A percentile compares a stretch with the other conserved stretches of the same genome.
Evolutionary conservation across 2,113 vertebrate species (phyloP).

Genomic region (Illadopsis cleaveri): DNA sequence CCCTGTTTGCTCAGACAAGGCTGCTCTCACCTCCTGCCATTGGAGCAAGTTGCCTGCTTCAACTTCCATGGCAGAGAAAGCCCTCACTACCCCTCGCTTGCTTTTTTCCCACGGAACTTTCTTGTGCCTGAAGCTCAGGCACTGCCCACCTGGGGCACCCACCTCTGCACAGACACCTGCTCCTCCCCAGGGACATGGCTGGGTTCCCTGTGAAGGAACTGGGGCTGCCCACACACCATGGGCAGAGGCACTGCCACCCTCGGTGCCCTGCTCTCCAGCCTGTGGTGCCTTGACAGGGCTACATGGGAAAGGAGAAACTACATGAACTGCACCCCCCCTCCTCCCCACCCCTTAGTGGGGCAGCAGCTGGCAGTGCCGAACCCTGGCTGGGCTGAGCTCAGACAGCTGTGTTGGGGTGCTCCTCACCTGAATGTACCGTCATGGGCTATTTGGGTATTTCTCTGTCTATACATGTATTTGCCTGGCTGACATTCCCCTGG

Average conservation of each 20-base stretch:
- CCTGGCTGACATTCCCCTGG: background rate
- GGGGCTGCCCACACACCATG: background rate
- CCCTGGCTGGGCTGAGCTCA: background rate
- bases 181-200: background rate
- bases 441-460: fast-evolving
- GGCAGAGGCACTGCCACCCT: background rate
- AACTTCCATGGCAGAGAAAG: fast-evolving
- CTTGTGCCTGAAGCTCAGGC: background rate
- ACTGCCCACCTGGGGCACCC: background rate
- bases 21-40: background rate
- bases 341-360: too few species aligned
- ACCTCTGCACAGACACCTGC: background rate
- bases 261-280: background rate
- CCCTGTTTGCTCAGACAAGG: background rate
- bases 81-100: background rate
- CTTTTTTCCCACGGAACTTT: background rate
- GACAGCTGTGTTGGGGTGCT: fast-evolving
- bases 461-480: background rate
- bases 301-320: background rate
- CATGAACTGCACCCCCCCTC: background rate
- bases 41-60: background rate
- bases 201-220: background rate
- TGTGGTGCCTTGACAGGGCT: background rate
- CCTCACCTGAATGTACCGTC: fast-evolving
- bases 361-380: background rate